These are phyloP conservation scores for Cyclopterus lumpus DNA, from an alignment of 2,797 vertebrate genomes.

Conservation along the genomic window DNA sequence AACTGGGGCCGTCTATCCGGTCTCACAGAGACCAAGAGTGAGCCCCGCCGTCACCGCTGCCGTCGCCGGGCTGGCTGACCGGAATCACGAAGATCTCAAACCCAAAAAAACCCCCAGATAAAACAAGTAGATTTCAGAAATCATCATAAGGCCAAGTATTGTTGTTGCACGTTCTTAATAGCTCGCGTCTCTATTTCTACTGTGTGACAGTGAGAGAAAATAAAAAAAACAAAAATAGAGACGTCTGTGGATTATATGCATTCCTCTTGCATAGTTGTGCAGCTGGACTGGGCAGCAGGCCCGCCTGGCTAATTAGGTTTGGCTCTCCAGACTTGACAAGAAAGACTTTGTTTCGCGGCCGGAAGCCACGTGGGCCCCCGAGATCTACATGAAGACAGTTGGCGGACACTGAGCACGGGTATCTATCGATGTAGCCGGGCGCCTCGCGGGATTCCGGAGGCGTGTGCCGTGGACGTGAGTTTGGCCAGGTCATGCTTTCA, in stretches of 20 bases:
- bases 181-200: conserved; percentile 72
- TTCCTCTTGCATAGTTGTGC: conserved; percentile 89
- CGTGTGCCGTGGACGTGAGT: conserved; percentile 23
- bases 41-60: conserved; percentile 96
- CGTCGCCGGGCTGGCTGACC: conserved; percentile 93
- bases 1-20: conserved; percentile 92
- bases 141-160: conserved; percentile 86
- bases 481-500: conserved; percentile 41
- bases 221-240: conserved; percentile 38
- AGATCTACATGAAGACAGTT: conserved; percentile 57
- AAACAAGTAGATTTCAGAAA: conserved; percentile 76
- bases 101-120: conserved; percentile 52
- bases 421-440: conserved; percentile 30
- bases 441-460: not conserved
- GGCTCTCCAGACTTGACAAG: conserved; percentile 69
- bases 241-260: conserved; percentile 78
- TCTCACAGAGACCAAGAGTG: conserved; percentile 99
- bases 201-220: conserved; percentile 54
- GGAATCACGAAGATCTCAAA: conserved; percentile 93
- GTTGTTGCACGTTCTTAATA: conserved; percentile 79
- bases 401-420: conserved; percentile 54
- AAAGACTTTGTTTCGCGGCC: conserved; percentile 72
- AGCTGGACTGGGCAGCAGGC: conserved; percentile 78
- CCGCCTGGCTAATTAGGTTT: conserved; percentile 71
- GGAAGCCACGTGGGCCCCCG: conserved; percentile 54